Conservation (phyloP, 2,113 vertebrate species). For the Symphodus melops region DNA sequence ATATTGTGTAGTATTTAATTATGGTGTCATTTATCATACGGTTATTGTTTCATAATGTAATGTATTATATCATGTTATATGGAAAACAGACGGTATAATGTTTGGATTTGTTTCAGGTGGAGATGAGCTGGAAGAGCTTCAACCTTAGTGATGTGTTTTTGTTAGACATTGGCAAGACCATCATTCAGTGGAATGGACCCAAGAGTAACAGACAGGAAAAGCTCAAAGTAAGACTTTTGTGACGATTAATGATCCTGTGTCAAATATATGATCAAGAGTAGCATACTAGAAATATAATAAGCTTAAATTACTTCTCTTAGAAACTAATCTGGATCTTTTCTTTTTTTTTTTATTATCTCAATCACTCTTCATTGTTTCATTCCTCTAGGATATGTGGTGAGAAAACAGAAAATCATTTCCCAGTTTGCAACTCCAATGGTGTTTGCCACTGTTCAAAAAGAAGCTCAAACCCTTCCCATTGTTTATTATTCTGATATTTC, state of each 20-base stretch:
- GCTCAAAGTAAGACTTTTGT: conserved; percentile 84
- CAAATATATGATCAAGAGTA: too few relatives aligned
- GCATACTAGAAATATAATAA: too few relatives aligned
- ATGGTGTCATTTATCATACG: background rate
- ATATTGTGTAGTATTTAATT: background rate
- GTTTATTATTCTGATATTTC: background rate
- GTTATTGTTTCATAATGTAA: background rate
- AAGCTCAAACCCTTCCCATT: background rate
- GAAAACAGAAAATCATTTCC: background rate
- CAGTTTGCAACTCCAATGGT: too few relatives aligned
- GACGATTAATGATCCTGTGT: background rate
- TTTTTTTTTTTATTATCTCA: too few relatives aligned
- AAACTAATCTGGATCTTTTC: too few relatives aligned
- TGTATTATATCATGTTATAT: background rate
- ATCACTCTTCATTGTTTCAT: too few relatives aligned
- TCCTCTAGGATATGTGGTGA: background rate
- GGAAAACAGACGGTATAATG: background rate
- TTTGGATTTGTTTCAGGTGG: conserved; percentile 81
- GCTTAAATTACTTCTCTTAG: too few relatives aligned
- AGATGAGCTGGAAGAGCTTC: conserved; percentile 89
- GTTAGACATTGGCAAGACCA: conserved; percentile 87
- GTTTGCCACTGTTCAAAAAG: background rate
- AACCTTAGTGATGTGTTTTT: conserved; percentile 90
- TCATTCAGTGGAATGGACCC: conserved; percentile 92
- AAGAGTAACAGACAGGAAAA: conserved; percentile 87